Conservation (phyloP, 1,140 invertebrate genomes). For the Prorops nasuta region DNA sequence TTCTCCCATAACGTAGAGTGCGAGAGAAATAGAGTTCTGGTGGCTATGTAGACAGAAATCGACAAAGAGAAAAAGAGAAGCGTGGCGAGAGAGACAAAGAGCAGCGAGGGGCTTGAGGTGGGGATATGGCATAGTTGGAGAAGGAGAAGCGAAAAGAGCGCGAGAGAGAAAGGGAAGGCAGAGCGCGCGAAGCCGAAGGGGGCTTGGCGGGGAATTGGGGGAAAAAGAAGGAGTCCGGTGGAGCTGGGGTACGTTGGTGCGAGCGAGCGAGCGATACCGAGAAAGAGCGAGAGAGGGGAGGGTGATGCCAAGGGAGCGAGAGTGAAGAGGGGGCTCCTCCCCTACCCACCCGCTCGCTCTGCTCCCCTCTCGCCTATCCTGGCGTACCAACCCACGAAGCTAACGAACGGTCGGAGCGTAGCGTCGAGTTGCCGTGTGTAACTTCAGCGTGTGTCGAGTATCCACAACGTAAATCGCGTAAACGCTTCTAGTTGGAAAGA, state of each 20-base stretch:
- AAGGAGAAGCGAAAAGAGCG: no score
- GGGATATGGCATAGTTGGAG: no score
- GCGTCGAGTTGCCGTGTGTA: conserved; percentile 41
- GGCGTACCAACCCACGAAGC: conserved; percentile 42
- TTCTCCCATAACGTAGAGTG: no score
- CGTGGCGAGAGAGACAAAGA: neutral
- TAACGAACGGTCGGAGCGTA: conserved; percentile 51
- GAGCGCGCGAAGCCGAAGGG: no score
- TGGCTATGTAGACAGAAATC: no score
- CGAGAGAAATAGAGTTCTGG: no score
- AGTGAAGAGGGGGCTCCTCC: conserved; percentile 28
- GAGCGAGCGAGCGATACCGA: conserved; percentile 10
- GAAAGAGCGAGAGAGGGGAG: conserved; percentile 17
- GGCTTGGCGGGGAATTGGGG: neutral
- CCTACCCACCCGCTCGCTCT: conserved; percentile 30
- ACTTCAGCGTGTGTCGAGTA: conserved; percentile 6
- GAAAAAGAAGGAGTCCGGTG: conserved; percentile 4
- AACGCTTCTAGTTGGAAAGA: neutral
- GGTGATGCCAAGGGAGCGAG: conserved; percentile 32
- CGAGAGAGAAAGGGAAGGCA: conserved; percentile 12
- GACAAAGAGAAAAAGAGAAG: conserved; percentile 12
- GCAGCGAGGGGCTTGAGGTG: no score
- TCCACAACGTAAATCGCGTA: no score
- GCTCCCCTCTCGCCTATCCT: neutral
- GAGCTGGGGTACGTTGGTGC: conserved; percentile 7